phyloP scores from a whole-genome alignment of 2,797 vertebrate genomes.

The Fistularia commersonii region DNA sequence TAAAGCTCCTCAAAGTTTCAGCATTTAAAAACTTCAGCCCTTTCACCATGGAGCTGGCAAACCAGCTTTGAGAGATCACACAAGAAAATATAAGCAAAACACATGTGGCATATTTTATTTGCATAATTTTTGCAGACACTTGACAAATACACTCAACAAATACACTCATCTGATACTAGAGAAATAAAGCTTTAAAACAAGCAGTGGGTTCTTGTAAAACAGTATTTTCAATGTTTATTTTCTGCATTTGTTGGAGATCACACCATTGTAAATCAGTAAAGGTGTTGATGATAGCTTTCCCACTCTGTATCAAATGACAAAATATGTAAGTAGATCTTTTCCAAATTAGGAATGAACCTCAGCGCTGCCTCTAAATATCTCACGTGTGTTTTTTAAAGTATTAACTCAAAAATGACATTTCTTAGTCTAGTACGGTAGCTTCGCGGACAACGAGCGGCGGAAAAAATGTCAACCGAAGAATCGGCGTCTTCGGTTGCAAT shows the following conservation, averaged over 20 bases:
- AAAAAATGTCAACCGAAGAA: slow-evolving; percentile 51
- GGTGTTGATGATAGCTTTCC: slow-evolving; percentile 10
- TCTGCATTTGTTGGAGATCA: slow-evolving; percentile 31
- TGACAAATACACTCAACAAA: slow-evolving; percentile 27
- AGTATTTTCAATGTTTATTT: slow-evolving; percentile 54
- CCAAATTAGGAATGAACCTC: slow-evolving; percentile 18
- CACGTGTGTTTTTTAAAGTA: slow-evolving; percentile 15
- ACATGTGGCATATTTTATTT: slow-evolving; percentile 56
- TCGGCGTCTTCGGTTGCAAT: slow-evolving; percentile 47
- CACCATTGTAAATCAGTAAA: slow-evolving; percentile 33
- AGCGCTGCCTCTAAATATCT: slow-evolving; percentile 38
- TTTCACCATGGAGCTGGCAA: not conserved
- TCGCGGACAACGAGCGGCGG: slow-evolving; percentile 49
- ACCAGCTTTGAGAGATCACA: not conserved
- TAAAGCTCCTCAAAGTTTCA: not conserved
- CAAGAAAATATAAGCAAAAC: not conserved
- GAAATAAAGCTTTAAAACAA: slow-evolving; percentile 56
- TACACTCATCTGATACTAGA: slow-evolving; percentile 39
- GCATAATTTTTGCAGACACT: slow-evolving; percentile 43
- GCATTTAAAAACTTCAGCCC: too few relatives aligned
- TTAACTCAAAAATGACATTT: slow-evolving; percentile 27
- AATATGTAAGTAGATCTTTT: slow-evolving; percentile 19
- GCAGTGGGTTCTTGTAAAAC: slow-evolving; percentile 49
- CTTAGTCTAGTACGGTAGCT: slow-evolving; percentile 32
- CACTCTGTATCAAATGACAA: slow-evolving; percentile 38